Conservation (phyloP, 1,140 invertebrate genomes). For the Adoxophyes honmai region DNA sequence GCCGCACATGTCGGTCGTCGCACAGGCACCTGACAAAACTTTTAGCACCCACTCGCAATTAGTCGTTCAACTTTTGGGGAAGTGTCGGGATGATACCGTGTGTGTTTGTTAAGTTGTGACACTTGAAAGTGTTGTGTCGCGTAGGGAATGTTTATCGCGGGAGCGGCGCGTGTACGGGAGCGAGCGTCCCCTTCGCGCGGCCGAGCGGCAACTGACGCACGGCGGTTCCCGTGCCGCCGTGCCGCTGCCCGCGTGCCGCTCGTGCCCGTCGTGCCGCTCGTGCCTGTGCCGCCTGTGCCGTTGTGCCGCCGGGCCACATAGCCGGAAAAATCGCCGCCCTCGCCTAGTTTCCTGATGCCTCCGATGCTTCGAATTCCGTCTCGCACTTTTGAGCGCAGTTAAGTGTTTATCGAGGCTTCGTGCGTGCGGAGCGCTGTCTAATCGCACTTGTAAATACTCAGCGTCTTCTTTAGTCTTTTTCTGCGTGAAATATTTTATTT, state of each 20-base stretch:
- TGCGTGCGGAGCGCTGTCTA: constrained; percentile 24
- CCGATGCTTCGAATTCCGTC: constrained; percentile 51
- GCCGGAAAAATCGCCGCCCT: constrained; percentile 20
- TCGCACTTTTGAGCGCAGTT: constrained; percentile 44
- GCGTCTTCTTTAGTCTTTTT: too few relatives aligned
- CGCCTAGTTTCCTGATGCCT: constrained; percentile 41
- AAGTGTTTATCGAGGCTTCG: constrained; percentile 45
- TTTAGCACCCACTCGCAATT: constrained; percentile 21
- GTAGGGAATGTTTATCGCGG: background rate
- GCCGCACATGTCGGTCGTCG: constrained; percentile 39
- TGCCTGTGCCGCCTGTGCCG: constrained; percentile 43
- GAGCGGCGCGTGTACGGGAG: background rate
- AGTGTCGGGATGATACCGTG: too few relatives aligned
- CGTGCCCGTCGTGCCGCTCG: constrained; percentile 34
- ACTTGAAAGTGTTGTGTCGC: too few relatives aligned
- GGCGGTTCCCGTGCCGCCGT: background rate
- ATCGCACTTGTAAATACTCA: constrained; percentile 19
- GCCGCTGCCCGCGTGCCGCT: constrained; percentile 24
- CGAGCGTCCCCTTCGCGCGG: background rate
- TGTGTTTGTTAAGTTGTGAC: too few relatives aligned
- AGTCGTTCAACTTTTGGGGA: too few relatives aligned
- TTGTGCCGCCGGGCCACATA: constrained; percentile 39
- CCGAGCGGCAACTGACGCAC: background rate
- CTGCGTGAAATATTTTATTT: too few relatives aligned
- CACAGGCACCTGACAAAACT: constrained; percentile 19